These are phyloP conservation scores for Amblyteles armatorius DNA, from an alignment of 2,888 invertebrate species.

Conservation along the genomic window DNA sequence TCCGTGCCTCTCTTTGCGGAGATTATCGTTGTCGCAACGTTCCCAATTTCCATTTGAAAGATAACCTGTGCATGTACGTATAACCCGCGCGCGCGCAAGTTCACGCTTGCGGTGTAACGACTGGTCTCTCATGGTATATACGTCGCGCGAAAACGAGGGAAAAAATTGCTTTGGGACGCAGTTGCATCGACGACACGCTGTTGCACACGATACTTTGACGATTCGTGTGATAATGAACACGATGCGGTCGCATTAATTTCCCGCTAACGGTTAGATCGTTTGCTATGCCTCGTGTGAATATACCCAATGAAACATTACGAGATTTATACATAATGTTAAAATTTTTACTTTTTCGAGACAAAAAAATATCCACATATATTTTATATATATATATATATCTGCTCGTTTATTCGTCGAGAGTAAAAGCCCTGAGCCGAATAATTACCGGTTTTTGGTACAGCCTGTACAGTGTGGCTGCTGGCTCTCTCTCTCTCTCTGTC, in stretches of 20 bases:
- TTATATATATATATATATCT: background rate
- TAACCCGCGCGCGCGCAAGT: slow-evolving; percentile 25
- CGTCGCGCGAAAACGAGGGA: slow-evolving; percentile 40
- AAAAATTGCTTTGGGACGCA: slow-evolving; percentile 23
- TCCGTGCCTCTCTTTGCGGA: slow-evolving; percentile 25
- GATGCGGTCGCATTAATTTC: background rate
- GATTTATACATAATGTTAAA: background rate
- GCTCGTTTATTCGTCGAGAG: background rate
- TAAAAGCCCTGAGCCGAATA: slow-evolving; percentile 14
- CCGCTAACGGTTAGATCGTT: background rate
- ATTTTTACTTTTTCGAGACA: background rate
- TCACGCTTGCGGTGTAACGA: slow-evolving; percentile 3
- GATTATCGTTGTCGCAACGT: slow-evolving; percentile 29
- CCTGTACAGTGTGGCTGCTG: slow-evolving; percentile 42
- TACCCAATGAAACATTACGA: too few species aligned
- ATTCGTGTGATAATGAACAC: background rate
- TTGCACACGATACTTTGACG: slow-evolving; percentile 14
- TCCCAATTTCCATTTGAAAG: slow-evolving; percentile 61
- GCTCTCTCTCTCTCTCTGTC: slow-evolving; percentile 18
- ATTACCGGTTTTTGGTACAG: slow-evolving; percentile 31
- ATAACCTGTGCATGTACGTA: slow-evolving; percentile 65
- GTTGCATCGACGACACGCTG: slow-evolving; percentile 23
- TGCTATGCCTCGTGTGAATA: too few species aligned
- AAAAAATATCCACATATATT: background rate
- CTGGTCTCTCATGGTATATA: background rate